Conservation (phyloP, 2,888 invertebrate genomes). For the Mythimna ferrago region DNA sequence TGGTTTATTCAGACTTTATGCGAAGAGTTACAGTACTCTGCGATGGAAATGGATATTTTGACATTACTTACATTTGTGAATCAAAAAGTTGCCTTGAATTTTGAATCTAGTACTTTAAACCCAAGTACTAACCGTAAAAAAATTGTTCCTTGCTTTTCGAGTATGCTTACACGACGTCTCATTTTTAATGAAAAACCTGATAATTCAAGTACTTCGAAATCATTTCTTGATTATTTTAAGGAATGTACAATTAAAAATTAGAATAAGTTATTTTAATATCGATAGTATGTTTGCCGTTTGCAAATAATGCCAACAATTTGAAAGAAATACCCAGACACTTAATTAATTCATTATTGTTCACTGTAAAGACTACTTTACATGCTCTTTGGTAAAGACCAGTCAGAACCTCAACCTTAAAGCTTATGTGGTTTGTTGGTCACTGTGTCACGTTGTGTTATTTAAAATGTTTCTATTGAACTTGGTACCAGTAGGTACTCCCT, state of each 20-base stretch:
- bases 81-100: constrained; percentile 96
- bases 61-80: constrained; percentile 96
- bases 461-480: too few species aligned
- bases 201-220: constrained; percentile 9
- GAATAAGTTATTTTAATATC: background rate
- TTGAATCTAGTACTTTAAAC: constrained; percentile 96
- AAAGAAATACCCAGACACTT: too few species aligned
- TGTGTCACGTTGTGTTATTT: too few species aligned
- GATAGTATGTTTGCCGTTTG: too few species aligned
- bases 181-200: constrained; percentile 90
- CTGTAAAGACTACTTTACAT: too few species aligned
- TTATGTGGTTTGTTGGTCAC: too few species aligned
- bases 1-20: constrained; percentile 99
- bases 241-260: constrained; percentile 1
- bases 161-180: constrained; percentile 96
- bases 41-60: constrained; percentile 94
- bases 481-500: too few species aligned
- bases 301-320: too few species aligned
- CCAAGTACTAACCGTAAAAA: constrained; percentile 95
- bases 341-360: too few species aligned
- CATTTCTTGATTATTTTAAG: constrained; percentile 16
- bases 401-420: too few species aligned
- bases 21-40: constrained; percentile 94
- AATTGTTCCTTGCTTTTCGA: constrained; percentile 97
- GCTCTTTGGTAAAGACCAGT: too few species aligned